These are phyloP conservation scores for Homarus gammarus DNA, from an alignment of 2,888 invertebrate genomes.

Conservation along the genomic window DNA sequence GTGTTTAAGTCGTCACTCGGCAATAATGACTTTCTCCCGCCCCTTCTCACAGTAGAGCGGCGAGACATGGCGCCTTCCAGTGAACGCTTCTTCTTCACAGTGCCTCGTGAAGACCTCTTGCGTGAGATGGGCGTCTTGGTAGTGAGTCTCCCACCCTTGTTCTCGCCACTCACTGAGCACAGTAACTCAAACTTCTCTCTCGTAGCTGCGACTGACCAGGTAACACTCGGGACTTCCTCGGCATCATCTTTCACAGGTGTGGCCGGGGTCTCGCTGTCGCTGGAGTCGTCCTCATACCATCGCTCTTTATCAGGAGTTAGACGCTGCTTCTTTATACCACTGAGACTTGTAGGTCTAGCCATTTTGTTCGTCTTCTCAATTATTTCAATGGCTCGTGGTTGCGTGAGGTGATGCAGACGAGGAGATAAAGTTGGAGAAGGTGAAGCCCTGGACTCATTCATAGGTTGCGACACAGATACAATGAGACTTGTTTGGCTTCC, in stretches of 20 bases:
- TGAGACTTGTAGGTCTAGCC: not conserved
- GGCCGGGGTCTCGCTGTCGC: not conserved
- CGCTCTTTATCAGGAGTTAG: not conserved
- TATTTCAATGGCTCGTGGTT: constrained; percentile 31
- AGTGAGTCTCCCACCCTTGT: constrained; percentile 49
- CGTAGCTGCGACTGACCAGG: constrained; percentile 67
- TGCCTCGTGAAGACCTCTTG: constrained; percentile 4
- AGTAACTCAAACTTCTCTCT: constrained; percentile 60
- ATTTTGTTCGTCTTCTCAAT: constrained; percentile 10
- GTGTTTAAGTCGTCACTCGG: not conserved
- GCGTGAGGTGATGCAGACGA: not conserved
- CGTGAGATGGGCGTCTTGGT: constrained; percentile 60
- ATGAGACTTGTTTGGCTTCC: not conserved
- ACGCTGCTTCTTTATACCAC: not conserved
- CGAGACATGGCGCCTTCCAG: constrained; percentile 1
- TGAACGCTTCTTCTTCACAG: constrained; percentile 47
- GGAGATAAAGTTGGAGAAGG: not conserved
- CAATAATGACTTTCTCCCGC: constrained; percentile 1
- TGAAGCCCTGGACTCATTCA: not conserved
- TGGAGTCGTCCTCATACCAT: not conserved
- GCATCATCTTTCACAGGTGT: constrained; percentile 6
- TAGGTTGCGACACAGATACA: not conserved
- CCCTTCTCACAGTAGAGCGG: constrained; percentile 6
- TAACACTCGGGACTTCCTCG: constrained; percentile 17
- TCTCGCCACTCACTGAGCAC: constrained; percentile 48